These are phyloP conservation scores for Epirrita christyi DNA, from an alignment of 2,888 invertebrate genomes.

Conservation along the genomic window DNA sequence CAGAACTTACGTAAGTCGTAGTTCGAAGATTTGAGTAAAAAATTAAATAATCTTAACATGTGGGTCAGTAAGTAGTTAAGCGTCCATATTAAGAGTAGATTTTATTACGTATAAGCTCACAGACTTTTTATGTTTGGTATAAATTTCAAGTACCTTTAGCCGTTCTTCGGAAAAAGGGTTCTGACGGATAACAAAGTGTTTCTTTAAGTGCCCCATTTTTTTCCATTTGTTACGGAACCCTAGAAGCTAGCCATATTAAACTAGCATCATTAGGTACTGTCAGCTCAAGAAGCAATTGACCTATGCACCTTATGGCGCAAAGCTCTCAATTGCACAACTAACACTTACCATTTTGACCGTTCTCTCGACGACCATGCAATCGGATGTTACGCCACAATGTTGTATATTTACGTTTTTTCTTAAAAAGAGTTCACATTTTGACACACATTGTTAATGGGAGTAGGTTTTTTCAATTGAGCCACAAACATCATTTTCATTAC, in stretches of 20 bases:
- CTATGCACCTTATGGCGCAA: not conserved
- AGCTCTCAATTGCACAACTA: not conserved
- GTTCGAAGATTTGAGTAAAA: not conserved
- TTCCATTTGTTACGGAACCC: too few relatives aligned
- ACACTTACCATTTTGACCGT: not conserved
- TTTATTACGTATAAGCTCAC: too few relatives aligned
- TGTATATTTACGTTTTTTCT: not conserved
- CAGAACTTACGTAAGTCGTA: not conserved
- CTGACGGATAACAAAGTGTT: too few relatives aligned
- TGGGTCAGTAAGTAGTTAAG: not conserved
- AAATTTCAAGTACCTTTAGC: too few relatives aligned
- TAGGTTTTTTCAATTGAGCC: too few relatives aligned
- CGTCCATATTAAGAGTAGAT: too few relatives aligned
- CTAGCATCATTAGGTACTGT: constrained; percentile 21
- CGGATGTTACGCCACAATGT: not conserved
- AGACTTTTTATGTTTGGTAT: too few relatives aligned
- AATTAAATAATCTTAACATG: not conserved
- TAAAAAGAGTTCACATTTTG: not conserved
- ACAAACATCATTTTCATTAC: too few relatives aligned
- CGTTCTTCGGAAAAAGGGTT: too few relatives aligned
- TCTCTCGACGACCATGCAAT: not conserved
- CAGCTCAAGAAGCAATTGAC: constrained; percentile 14
- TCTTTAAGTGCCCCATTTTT: not conserved
- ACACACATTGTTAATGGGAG: constrained; percentile 1
- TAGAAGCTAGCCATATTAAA: not conserved